Percentiles rank a stretch among this genome's conserved stretches.
phyloP scores from a whole-genome alignment of 2,888 invertebrate species.

The Acleris laterana region DNA sequence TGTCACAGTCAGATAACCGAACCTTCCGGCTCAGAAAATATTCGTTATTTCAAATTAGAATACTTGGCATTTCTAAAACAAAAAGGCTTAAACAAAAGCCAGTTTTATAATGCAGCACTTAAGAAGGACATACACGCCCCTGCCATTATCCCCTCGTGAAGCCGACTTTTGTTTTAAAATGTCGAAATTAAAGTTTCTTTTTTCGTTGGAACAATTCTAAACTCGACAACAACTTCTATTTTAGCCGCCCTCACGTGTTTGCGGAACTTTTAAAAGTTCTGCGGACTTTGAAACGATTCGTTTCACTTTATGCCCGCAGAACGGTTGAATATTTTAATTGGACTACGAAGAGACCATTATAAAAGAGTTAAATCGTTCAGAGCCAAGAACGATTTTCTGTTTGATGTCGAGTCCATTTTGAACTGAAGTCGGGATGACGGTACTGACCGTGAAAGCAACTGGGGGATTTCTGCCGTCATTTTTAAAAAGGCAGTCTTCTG shows the following conservation, averaged over 20 bases:
- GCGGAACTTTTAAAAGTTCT: constrained; percentile 78
- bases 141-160: constrained; percentile 70
- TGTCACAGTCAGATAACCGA: too few relatives aligned
- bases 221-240: constrained; percentile 79
- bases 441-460: constrained; percentile 40
- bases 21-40: too few relatives aligned
- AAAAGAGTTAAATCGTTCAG: constrained; percentile 32
- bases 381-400: too few relatives aligned
- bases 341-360: constrained; percentile 50
- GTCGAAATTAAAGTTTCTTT: constrained; percentile 81
- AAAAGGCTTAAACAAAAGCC: constrained; percentile 19
- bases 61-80: not conserved
- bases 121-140: constrained; percentile 62
- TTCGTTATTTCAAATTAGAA: too few relatives aligned
- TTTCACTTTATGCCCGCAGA: constrained; percentile 66
- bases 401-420: too few relatives aligned
- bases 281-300: constrained; percentile 68
- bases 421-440: too few relatives aligned
- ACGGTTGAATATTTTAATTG: constrained; percentile 71
- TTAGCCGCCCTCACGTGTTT: constrained; percentile 81
- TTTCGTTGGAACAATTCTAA: constrained; percentile 78
- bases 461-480: too few relatives aligned
- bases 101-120: constrained; percentile 36
- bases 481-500: too few relatives aligned
- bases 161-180: constrained; percentile 79